phyloP scores from a whole-genome alignment of 2,113 vertebrate genomes.

The Panthera uncia region DNA sequence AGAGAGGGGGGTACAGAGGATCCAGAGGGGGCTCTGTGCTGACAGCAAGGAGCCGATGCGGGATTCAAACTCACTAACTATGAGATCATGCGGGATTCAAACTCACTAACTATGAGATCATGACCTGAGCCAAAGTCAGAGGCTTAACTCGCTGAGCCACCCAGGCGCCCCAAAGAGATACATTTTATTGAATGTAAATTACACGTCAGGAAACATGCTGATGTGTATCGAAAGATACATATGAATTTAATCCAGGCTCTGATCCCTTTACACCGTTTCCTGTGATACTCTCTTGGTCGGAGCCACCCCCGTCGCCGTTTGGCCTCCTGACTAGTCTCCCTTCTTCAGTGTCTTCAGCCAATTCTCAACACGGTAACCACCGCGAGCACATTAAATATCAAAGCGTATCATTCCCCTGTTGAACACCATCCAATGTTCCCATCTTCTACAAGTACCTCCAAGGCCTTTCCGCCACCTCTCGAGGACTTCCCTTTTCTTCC shows the following conservation, averaged over 20 bases:
- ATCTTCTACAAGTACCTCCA: neutral
- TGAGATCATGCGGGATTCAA: too few species aligned
- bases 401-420: neutral
- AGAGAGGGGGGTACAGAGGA: too few species aligned
- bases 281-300: neutral
- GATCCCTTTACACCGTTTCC: neutral
- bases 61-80: too few species aligned
- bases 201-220: neutral
- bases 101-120: too few species aligned
- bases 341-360: neutral
- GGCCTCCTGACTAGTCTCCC: neutral
- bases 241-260: neutral
- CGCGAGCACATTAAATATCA: neutral
- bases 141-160: fast-evolving
- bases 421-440: neutral
- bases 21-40: too few species aligned
- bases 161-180: neutral
- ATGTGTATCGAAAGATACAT: neutral
- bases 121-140: too few species aligned
- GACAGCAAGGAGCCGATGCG: too few species aligned
- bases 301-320: neutral
- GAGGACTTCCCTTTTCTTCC: neutral
- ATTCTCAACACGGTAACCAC: neutral
- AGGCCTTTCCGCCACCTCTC: neutral
- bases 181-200: neutral